A percentile compares a stretch with the other conserved stretches of the same genome.
Evolutionary conservation across 2,113 vertebrate species (phyloP).

Genomic region (Alligator mississippiensis): DNA sequence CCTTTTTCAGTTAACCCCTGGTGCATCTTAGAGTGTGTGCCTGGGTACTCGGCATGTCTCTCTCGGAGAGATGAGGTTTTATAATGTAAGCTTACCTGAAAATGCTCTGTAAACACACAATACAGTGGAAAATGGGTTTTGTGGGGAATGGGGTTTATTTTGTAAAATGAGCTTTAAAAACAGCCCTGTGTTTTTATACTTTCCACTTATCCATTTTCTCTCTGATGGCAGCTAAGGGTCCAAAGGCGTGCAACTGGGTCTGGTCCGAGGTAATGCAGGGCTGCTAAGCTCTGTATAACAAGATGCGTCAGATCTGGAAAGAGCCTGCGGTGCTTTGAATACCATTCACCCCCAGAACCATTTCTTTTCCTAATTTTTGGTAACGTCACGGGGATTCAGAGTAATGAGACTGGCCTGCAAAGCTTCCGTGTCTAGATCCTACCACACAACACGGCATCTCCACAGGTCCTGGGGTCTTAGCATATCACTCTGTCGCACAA

Average conservation of each 20-base stretch:
- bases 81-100: neutral
- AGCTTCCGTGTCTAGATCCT: neutral
- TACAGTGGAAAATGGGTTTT: neutral
- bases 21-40: rapidly evolving
- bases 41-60: rapidly evolving
- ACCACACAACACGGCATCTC: neutral
- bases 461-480: neutral
- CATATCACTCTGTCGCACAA: neutral
- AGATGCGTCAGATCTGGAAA: neutral
- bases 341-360: neutral
- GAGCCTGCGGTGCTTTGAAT: neutral
- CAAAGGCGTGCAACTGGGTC: neutral
- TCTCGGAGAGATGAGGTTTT: neutral
- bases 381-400: neutral
- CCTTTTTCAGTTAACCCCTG: neutral
- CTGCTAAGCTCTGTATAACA: neutral
- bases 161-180: neutral
- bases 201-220: neutral
- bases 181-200: neutral
- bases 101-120: neutral
- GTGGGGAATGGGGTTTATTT: neutral
- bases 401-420: neutral
- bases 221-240: neutral
- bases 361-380: neutral
- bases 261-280: neutral